These are phyloP conservation scores for Nymphalis urticae DNA, from an alignment of 2,888 invertebrate genomes.

Conservation along the genomic window DNA sequence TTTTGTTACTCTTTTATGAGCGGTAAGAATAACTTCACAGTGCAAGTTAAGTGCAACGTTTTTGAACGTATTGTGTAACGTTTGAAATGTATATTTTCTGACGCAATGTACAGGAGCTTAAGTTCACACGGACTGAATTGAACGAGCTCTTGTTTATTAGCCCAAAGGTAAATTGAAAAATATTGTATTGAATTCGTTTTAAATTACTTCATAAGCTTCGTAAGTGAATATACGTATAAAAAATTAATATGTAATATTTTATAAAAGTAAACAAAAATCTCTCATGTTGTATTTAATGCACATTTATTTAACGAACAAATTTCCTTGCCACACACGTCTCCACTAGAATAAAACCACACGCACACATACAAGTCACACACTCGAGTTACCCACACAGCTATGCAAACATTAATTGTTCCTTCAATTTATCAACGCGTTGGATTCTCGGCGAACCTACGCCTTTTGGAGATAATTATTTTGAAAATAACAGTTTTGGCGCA, in stretches of 20 bases:
- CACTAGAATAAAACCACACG: conserved; percentile 37
- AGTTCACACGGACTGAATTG: too few relatives aligned
- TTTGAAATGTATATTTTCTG: too few relatives aligned
- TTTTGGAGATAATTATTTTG: conserved; percentile 54
- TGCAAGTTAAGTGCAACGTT: too few relatives aligned
- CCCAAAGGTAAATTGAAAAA: too few relatives aligned
- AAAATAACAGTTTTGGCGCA: conserved; percentile 49
- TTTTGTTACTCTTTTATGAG: too few relatives aligned
- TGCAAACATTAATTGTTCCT: conserved; percentile 60
- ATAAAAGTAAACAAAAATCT: conserved; percentile 1
- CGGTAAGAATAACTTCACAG: too few relatives aligned
- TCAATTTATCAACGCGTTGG: conserved; percentile 54
- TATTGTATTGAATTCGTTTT: too few relatives aligned
- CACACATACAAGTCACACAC: conserved; percentile 38
- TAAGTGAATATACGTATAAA: neutral
- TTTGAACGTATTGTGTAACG: too few relatives aligned
- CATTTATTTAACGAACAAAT: conserved; percentile 50
- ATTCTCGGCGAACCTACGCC: conserved; percentile 49
- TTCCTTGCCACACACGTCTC: conserved; percentile 43
- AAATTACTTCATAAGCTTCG: too few relatives aligned
- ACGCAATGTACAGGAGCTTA: too few relatives aligned
- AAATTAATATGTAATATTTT: neutral
- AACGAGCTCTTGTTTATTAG: too few relatives aligned
- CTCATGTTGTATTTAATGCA: conserved; percentile 44
- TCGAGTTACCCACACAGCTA: conserved; percentile 48